phyloP scores from a whole-genome alignment of 2,797 vertebrate genomes.

The Perdix hodgsoniae region DNA sequence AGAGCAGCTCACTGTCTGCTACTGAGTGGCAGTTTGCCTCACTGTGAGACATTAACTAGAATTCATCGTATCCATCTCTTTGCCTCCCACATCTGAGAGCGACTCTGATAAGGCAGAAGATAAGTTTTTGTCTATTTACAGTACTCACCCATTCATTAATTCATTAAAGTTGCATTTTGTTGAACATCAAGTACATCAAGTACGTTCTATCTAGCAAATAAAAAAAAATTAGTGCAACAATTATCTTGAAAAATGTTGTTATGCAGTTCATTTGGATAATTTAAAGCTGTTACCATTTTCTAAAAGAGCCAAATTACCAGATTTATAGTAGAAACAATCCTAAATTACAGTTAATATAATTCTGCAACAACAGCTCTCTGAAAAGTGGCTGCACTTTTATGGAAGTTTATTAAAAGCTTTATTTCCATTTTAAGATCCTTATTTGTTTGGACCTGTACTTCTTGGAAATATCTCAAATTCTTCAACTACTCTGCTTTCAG shows the following conservation, averaged over 20 bases:
- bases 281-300: background rate
- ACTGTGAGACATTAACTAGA: background rate
- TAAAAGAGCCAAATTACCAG: constrained; percentile 51
- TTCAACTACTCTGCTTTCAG: background rate
- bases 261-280: constrained; percentile 21
- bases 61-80: background rate
- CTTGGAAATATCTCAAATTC: background rate
- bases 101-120: background rate
- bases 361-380: background rate
- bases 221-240: constrained; percentile 13
- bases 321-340: background rate
- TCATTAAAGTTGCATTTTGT: constrained; percentile 31
- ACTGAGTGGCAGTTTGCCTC: background rate
- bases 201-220: background rate
- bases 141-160: background rate
- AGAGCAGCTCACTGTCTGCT: background rate
- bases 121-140: background rate
- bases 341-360: constrained; percentile 4
- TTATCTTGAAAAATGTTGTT: constrained; percentile 46
- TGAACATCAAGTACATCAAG: background rate
- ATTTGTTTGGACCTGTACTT: background rate
- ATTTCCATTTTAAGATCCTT: background rate
- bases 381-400: constrained; percentile 11
- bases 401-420: background rate
- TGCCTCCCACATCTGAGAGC: background rate